A percentile compares a stretch with the other conserved stretches of the same genome.
Evolutionary conservation across 2,113 vertebrate genomes (phyloP).

Genomic region (Anthoscopus minutus): DNA sequence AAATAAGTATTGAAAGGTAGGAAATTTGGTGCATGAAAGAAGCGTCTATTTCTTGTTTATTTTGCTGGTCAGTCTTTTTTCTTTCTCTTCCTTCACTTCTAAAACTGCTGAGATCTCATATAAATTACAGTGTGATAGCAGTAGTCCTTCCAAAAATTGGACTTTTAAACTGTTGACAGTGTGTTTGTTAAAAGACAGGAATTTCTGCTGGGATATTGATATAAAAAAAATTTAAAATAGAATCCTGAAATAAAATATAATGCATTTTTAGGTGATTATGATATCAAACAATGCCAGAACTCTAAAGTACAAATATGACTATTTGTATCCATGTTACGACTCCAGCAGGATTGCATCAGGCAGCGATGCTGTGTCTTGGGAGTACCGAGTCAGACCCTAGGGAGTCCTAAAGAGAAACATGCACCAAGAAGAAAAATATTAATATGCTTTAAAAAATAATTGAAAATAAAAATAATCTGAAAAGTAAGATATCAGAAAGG

Average conservation of each 20-base stretch:
- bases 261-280: not conserved
- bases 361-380: not conserved
- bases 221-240: not conserved
- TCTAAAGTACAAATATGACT: not conserved
- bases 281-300: not conserved
- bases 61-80: not conserved
- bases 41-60: not conserved
- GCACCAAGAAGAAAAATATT: not conserved
- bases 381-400: not conserved
- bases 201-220: not conserved
- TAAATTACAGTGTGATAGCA: not conserved
- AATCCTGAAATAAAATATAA: not conserved
- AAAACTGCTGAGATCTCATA: not conserved
- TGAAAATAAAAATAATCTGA: no score
- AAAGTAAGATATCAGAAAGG: not conserved
- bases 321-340: not conserved
- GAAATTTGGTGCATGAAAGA: not conserved
- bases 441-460: no score
- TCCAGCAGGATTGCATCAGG: not conserved
- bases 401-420: not conserved
- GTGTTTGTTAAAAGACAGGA: not conserved
- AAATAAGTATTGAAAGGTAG: not conserved
- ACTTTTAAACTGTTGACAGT: fast-evolving
- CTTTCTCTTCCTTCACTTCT: not conserved
- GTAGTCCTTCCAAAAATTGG: not conserved